A percentile compares a stretch with the other conserved stretches of the same genome.
These are phyloP conservation scores for Amblyornis subalaris DNA, from an alignment of 2,113 vertebrate genomes.

Conservation along the genomic window DNA sequence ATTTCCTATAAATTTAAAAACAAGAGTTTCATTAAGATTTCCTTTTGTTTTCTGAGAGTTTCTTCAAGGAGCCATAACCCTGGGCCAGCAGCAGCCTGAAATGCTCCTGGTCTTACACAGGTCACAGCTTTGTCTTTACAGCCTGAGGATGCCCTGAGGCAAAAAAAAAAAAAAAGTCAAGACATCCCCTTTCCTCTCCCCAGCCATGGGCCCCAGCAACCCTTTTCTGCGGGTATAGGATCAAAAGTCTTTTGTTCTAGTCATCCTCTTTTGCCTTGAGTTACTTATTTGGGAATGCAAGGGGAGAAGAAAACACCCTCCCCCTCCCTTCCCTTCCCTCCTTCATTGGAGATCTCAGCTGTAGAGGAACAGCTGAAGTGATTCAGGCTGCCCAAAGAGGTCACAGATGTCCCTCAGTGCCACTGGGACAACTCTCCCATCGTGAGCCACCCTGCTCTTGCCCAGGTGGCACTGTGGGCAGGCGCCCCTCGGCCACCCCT, in stretches of 20 bases:
- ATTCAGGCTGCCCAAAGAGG: background rate
- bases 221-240: background rate
- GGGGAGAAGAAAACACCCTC: background rate
- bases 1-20: background rate
- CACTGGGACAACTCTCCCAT: background rate
- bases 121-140: background rate
- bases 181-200: background rate
- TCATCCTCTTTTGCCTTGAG: background rate
- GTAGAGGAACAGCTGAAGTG: background rate
- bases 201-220: background rate
- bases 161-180: background rate
- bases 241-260: background rate
- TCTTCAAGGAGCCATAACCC: background rate
- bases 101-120: background rate
- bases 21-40: background rate
- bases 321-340: background rate
- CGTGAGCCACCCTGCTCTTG: rapidly evolving
- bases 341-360: background rate
- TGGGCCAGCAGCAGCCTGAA: background rate
- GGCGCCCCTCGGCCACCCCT: rapidly evolving
- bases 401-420: background rate
- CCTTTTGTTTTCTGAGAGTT: background rate
- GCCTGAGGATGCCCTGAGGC: background rate
- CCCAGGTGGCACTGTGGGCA: rapidly evolving
- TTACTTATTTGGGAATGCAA: background rate